A percentile compares a stretch with the other conserved stretches of the same genome.
phyloP scores from a whole-genome alignment of 2,113 vertebrate species.

The Rhynchomys soricoides region DNA sequence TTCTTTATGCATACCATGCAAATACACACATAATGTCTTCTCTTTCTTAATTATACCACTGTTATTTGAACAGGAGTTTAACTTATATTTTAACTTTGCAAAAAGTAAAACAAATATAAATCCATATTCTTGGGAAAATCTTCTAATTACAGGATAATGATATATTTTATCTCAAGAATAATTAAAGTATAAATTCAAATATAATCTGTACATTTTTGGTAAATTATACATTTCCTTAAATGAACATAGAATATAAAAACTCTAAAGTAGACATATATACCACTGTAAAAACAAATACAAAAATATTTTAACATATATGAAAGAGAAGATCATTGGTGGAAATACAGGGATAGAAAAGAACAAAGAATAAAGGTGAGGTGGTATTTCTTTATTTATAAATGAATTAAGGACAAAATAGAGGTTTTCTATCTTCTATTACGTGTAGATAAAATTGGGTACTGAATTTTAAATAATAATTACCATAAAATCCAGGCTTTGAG shows the following conservation, averaged over 20 bases:
- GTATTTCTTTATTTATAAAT: not conserved
- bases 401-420: not conserved
- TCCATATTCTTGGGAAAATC: not conserved
- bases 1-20: not conserved
- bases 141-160: not conserved
- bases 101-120: not conserved
- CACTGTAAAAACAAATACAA: not conserved
- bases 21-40: not conserved
- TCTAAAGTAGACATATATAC: not conserved
- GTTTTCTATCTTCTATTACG: no score
- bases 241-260: not conserved
- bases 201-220: not conserved
- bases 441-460: no score
- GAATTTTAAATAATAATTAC: not conserved
- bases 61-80: not conserved
- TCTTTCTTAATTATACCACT: not conserved
- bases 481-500: not conserved
- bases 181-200: not conserved
- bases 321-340: not conserved
- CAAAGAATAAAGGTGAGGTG: not conserved
- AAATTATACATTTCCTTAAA: not conserved
- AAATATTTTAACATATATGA: not conserved
- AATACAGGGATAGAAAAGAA: not conserved
- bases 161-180: not conserved
- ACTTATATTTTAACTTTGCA: not conserved